Percentiles rank a stretch among this genome's conserved stretches.
These are phyloP conservation scores for Chymomyza procnemis DNA, from an alignment of 2,888 invertebrate genomes.

Conservation along the genomic window DNA sequence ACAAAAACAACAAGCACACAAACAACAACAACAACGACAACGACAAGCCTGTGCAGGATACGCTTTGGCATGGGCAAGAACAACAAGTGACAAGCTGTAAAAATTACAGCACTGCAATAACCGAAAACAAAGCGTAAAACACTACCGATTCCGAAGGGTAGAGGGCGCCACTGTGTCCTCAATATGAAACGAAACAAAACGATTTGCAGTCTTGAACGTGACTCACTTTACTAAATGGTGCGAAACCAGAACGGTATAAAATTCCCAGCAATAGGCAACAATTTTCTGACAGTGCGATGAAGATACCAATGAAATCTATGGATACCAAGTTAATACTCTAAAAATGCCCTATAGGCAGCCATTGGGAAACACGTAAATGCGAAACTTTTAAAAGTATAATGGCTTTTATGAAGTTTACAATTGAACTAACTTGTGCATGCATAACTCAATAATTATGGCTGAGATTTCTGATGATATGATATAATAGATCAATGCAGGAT, in stretches of 20 bases:
- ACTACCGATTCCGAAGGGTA: conserved; percentile 18
- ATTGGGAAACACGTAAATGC: neutral
- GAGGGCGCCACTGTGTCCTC: conserved; percentile 45
- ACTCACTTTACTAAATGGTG: conserved; percentile 72
- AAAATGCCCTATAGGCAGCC: neutral
- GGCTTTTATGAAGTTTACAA: neutral
- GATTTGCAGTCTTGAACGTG: conserved; percentile 69
- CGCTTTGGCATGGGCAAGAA: conserved; percentile 10
- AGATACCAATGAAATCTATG: neutral
- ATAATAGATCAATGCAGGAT: too few species aligned
- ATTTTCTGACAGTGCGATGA: neutral
- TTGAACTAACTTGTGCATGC: neutral
- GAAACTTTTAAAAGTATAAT: neutral
- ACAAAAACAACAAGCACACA: conserved; percentile 1
- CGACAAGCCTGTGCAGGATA: conserved; percentile 4
- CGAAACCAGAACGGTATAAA: conserved; percentile 45
- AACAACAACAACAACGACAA: conserved; percentile 6
- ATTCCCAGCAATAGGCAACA: conserved; percentile 12
- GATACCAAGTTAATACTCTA: neutral
- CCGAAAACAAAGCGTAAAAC: conserved; percentile 41
- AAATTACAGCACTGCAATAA: conserved; percentile 60
- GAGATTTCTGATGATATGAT: too few species aligned
- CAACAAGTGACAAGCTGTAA: conserved; percentile 71
- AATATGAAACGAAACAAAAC: conserved; percentile 44
- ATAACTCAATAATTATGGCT: too few species aligned